Evolutionary conservation across 2,113 vertebrate species (phyloP).

Genomic region (Bucco capensis): DNA sequence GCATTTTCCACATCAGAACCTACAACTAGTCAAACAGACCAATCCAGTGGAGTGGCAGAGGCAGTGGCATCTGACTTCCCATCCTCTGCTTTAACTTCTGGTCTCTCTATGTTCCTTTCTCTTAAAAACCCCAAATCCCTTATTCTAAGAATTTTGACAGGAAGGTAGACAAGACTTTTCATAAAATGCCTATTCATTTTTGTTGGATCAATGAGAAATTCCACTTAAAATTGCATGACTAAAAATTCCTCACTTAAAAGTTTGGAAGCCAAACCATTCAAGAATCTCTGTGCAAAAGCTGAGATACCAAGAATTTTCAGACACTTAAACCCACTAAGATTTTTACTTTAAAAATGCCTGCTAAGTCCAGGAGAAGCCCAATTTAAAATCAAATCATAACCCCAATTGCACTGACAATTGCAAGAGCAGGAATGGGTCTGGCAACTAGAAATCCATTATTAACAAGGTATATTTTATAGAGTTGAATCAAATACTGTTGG

Average conservation of each 20-base stretch:
- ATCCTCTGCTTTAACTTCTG: no score
- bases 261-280: neutral
- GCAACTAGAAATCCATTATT: neutral
- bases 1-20: neutral
- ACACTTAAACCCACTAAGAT: neutral
- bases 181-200: neutral
- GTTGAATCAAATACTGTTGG: neutral
- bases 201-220: neutral
- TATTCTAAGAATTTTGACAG: neutral
- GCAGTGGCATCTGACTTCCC: no score
- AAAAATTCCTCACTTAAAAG: neutral
- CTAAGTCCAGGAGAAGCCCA: neutral
- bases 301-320: neutral
- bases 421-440: neutral
- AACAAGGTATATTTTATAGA: neutral
- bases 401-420: neutral
- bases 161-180: neutral
- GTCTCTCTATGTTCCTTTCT: neutral
- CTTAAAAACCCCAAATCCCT: neutral
- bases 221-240: neutral
- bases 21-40: neutral
- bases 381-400: neutral
- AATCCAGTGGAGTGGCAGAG: neutral
- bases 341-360: neutral
- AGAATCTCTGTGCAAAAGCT: neutral